Evolutionary conservation across 2,888 invertebrate species (phyloP).

Genomic region (Amorpha juglandis): DNA sequence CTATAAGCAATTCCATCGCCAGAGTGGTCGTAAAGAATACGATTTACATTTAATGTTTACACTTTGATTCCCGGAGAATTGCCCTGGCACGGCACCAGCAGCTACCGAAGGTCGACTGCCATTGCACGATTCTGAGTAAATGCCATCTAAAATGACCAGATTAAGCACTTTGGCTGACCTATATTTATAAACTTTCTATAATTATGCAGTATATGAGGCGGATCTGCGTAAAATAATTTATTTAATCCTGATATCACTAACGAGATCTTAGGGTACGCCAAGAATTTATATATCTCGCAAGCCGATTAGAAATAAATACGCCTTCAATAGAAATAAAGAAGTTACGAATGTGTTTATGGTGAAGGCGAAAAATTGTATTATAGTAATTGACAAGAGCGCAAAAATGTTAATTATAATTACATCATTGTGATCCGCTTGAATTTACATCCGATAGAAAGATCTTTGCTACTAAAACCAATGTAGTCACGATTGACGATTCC

Average conservation of each 20-base stretch:
- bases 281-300: neutral
- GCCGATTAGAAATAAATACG: neutral
- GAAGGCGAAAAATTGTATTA: no score
- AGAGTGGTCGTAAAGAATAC: neutral
- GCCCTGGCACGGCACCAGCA: constrained; percentile 9
- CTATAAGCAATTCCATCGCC: neutral
- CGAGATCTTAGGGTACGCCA: neutral
- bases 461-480: no score
- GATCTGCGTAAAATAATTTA: constrained; percentile 4
- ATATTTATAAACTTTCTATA: neutral
- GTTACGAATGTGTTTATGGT: no score
- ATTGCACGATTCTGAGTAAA: neutral
- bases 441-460: no score
- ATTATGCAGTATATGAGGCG: neutral
- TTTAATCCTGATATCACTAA: neutral
- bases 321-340: no score
- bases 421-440: no score
- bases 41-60: neutral
- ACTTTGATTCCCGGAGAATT: no score
- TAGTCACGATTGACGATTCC: no score
- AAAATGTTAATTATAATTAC: no score
- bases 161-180: neutral
- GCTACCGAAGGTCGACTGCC: neutral
- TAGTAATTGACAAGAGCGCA: no score
- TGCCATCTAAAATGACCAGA: constrained; percentile 10